Evolutionary conservation across 2,888 invertebrate species (phyloP), one percentile per base, ranked within the genome.

Genomic region (Folsomia manolachei): DNA sequence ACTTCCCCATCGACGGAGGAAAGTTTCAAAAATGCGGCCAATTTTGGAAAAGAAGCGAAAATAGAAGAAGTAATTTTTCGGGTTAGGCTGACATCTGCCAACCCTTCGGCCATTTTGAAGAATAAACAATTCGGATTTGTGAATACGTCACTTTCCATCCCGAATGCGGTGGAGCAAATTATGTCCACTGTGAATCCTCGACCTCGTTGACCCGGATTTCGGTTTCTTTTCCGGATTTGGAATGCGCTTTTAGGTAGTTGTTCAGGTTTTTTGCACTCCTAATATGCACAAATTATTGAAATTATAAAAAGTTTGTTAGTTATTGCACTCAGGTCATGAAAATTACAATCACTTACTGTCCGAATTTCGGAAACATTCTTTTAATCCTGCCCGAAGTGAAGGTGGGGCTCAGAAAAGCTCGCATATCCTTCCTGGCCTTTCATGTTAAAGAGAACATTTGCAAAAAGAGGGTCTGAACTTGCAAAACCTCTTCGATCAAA

Each of bases 331-430:
- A 39, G 14, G 39, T 39, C 39, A 9, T 9, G 14, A 39, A 39
- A 39, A 14, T 4, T 39, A 14, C 39, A 39, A 14, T 39, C 39
- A 9, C 39, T 39, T n/a, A 56, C 56, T 19, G 7, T 27, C 27
- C 63, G 9, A 63, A 26, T 2, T 64, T 27, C 14, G 21, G 27
- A 39, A 64, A 64, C 75, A 72, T 75, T 60, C 65, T 39, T 25
- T 56, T 27, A 24, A 72, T 72, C 70, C 70, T 75, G 23, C 71
- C 72, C 0, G 75, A 70, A 11, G 69, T 75, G 24, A 75, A 75
- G 1, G 65, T 62, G 7, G 75, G 75, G 18, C 71, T 75, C 7
- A 75, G 18, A 1, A 63, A 27, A 2, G 51, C 23, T 26, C 73
- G 0, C 60, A 73, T 63, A 18, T 56, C 24, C 26, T 71, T 73